These are phyloP conservation scores for Phainopepla nitens DNA, from an alignment of 2,113 vertebrate species.

Conservation along the genomic window DNA sequence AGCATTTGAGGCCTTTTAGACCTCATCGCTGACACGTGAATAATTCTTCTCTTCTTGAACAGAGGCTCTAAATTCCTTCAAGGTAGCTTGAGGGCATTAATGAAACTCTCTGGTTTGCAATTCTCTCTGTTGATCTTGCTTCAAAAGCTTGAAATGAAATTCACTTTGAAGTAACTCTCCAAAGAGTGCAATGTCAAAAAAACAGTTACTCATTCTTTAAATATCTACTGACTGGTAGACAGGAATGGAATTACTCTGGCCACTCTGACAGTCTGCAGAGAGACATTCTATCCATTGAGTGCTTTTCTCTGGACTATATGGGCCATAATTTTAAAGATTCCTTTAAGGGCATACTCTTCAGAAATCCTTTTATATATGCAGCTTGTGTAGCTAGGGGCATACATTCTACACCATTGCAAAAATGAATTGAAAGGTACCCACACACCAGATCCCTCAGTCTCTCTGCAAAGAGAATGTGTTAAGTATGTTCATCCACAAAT, in stretches of 20 bases:
- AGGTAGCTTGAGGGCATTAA: conserved; percentile 80
- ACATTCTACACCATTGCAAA: neutral
- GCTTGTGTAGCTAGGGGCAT: neutral
- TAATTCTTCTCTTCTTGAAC: conserved; percentile 22
- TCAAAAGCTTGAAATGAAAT: conserved; percentile 73
- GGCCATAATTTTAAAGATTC: neutral
- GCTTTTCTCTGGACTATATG: neutral
- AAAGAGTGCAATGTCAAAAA: neutral
- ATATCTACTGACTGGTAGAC: neutral
- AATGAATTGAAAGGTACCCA: neutral
- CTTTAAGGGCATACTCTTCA: neutral
- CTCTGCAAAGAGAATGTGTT: neutral
- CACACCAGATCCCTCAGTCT: neutral
- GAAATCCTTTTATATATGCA: neutral
- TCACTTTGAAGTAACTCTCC: conserved; percentile 66
- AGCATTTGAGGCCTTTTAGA: conserved; percentile 1
- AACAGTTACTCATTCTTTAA: neutral
- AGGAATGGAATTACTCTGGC: neutral
- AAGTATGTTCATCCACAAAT: neutral
- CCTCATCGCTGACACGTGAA: neutral
- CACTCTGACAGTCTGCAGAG: neutral
- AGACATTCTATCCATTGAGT: neutral
- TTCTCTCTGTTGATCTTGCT: conserved; percentile 82
- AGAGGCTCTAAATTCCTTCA: conserved; percentile 60
- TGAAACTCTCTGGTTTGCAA: conserved; percentile 88